Percentiles rank a stretch among this genome's conserved stretches.
These are phyloP conservation scores for Stichodactyla mertensii DNA, from an alignment of 64 coral and sea anemone species.

Conservation along the genomic window DNA sequence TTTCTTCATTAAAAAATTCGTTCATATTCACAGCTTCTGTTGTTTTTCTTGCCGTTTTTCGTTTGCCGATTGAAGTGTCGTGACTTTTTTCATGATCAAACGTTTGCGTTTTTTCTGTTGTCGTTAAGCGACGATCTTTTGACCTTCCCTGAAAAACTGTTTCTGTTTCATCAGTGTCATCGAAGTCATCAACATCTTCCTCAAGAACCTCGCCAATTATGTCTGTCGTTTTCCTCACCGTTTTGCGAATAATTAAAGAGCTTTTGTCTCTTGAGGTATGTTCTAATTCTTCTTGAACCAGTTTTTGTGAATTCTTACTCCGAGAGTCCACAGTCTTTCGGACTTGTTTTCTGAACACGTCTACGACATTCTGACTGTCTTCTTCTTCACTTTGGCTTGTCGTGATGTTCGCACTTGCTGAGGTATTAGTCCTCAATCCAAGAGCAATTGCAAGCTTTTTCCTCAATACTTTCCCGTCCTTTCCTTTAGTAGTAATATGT, in stretches of 20 bases:
- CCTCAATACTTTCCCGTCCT: neutral
- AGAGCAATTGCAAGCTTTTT: slow-evolving; percentile 12
- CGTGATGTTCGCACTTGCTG: neutral
- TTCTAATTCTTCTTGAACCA: neutral
- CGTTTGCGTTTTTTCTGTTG: neutral
- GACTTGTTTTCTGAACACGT: neutral
- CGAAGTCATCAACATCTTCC: neutral
- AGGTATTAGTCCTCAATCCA: neutral
- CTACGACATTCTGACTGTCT: neutral
- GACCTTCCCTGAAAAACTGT: neutral
- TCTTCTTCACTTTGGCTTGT: neutral
- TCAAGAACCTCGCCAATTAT: neutral
- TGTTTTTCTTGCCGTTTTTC: neutral
- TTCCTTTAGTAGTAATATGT: slow-evolving; percentile 11
- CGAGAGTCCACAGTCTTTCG: neutral
- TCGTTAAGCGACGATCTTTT: neutral
- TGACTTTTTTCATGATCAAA: neutral
- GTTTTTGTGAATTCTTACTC: neutral
- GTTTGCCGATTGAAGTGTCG: neutral
- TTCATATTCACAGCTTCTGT: neutral
- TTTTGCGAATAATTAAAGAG: neutral
- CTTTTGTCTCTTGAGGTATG: neutral
- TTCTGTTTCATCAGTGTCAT: neutral
- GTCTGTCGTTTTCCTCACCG: neutral
- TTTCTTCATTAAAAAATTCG: neutral